Conservation (phyloP, 37 sponge, comb jelly and placozoan species). For the Chondrilla cf. caribensis region DNA sequence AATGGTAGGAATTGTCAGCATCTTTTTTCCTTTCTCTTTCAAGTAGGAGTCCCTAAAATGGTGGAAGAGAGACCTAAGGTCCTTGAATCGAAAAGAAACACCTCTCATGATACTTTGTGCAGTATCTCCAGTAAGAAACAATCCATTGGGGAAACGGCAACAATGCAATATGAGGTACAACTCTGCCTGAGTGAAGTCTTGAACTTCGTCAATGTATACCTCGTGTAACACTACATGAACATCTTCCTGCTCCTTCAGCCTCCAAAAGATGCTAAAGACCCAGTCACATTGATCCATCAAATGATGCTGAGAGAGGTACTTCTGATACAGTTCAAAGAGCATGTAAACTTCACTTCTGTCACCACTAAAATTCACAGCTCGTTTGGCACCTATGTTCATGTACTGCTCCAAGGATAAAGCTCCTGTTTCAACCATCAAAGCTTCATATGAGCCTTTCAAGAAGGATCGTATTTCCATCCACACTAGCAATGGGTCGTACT, state of each 20-base stretch:
- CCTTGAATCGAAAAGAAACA: conserved; percentile 71
- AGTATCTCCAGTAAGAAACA: conserved; percentile 78
- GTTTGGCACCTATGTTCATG: conserved; percentile 46
- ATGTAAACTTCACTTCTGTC: conserved; percentile 51
- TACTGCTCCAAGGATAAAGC: conserved; percentile 55
- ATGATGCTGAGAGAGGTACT: conserved; percentile 22
- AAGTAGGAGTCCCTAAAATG: conserved; percentile 20
- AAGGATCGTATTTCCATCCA: conserved; percentile 88
- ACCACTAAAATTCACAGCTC: conserved; percentile 64
- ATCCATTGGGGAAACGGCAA: conserved; percentile 56
- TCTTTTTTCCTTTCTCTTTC: not conserved
- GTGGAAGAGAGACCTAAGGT: conserved; percentile 61
- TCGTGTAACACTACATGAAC: conserved; percentile 44
- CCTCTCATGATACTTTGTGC: conserved; percentile 89
- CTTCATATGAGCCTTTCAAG: conserved; percentile 75
- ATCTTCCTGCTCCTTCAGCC: conserved; percentile 28
- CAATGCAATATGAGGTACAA: conserved; percentile 44
- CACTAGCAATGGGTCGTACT: conserved; percentile 61
- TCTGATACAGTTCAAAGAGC: conserved; percentile 51
- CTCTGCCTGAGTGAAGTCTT: conserved; percentile 89
- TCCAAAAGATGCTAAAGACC: conserved; percentile 32
- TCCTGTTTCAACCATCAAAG: conserved; percentile 44
- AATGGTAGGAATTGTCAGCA: conserved; percentile 43
- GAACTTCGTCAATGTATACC: conserved; percentile 80
- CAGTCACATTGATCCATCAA: conserved; percentile 77